Conservation (phyloP, 2,797 vertebrate species). For the Ambastaia sidthimunki region DNA sequence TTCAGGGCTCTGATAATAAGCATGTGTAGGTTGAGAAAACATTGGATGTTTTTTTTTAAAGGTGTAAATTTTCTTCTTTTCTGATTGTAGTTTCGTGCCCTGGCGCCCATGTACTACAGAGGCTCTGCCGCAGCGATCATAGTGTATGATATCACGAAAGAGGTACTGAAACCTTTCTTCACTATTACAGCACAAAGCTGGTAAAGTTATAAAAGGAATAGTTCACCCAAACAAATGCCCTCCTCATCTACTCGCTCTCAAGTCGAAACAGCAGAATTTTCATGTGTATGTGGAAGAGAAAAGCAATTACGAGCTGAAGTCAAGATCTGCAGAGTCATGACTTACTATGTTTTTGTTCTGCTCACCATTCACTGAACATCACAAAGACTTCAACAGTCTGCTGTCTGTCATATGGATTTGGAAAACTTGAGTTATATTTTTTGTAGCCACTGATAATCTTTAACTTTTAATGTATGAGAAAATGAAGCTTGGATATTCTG, state of each 20-base stretch:
- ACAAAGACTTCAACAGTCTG: neutral
- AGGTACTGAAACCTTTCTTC: conserved; percentile 77
- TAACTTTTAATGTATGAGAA: neutral
- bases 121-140: conserved; percentile 97
- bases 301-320: conserved; percentile 26
- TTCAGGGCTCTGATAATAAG: conserved; percentile 39
- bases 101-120: conserved; percentile 99
- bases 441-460: too few species aligned
- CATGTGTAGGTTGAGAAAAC: neutral
- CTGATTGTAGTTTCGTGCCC: conserved; percentile 88
- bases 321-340: conserved; percentile 19
- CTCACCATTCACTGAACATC: neutral
- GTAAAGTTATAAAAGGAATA: conserved; percentile 41
- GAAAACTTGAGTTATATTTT: too few species aligned
- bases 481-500: neutral
- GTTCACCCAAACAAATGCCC: conserved; percentile 24
- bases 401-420: neutral
- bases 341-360: neutral
- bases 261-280: neutral
- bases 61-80: conserved; percentile 42
- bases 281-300: conserved; percentile 12
- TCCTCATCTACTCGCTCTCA: conserved; percentile 29
- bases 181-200: conserved; percentile 24
- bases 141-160: conserved; percentile 99
- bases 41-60: conserved; percentile 1